Evolutionary conservation across 2,113 vertebrate genomes (phyloP), one percentile per base, ranked within the genome.

Genomic region (Nicator chloris): DNA sequence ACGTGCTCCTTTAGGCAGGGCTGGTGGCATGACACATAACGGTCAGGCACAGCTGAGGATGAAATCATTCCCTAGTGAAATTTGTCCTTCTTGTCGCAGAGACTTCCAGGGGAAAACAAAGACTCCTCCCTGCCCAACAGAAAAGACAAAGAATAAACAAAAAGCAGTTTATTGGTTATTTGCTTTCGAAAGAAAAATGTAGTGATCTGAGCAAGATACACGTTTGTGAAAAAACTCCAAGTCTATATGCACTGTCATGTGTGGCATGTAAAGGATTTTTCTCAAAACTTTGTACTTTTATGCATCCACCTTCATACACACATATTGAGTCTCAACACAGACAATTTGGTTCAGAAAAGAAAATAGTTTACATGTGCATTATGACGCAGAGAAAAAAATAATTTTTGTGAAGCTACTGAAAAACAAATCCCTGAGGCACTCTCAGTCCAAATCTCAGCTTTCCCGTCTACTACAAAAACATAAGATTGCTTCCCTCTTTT

Each of bases 11-110:
- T 60, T 33, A 72, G 70, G 75, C 2, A 1, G 24, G 22, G 26
- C 8, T 4, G 3, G 53, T 56, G 40, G 40, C 53, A 60, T 15
- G 40, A 33, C 53, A 68, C 13, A 1, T 6, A 70, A 30, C 24
- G 49, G 22, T 5, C 4, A 7, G 27, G 44, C 19, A 72, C 6
- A 69, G 65, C 19, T 49, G 45, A 65, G n/a, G 30, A 19, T 7
- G 19, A 50, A 77, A 39, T 10, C 8, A 26, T 23, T 86, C 47
- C 21, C 18, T 11, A 54, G 19, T 20, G 16, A 88, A 26, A 91
- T n/a, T 51, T 24, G 42, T 24, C 13, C 0, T 24, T 82, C 40
- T 71, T 11, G 0, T 20, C 21, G 3, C 27, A 44, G 0, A 73
- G 39, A 24, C 57, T 83, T 65, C 49, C 49, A 83, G 20, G 0